A percentile compares a stretch with the other conserved stretches of the same genome.
phyloP scores from a whole-genome alignment of 2,888 invertebrate species.

The Agonopterix alstromeriana region DNA sequence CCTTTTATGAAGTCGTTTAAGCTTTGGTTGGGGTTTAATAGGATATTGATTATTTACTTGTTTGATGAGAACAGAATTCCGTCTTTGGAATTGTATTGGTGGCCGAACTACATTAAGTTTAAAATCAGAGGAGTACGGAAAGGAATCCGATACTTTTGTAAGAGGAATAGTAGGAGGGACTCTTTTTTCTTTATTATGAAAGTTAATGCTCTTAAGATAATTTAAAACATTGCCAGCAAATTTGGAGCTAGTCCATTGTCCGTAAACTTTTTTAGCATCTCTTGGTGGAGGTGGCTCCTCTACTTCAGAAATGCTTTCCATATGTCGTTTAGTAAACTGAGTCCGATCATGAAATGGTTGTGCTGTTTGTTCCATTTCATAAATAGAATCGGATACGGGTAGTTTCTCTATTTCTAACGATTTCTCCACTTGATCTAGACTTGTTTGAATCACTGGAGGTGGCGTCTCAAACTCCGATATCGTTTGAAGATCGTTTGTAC shows the following conservation, averaged over 20 bases:
- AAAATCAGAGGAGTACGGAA: constrained; percentile 52
- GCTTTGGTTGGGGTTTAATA: background rate
- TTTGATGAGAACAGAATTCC: constrained; percentile 30
- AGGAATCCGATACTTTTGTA: constrained; percentile 42
- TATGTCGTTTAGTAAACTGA: constrained; percentile 9
- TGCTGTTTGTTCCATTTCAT: constrained; percentile 17
- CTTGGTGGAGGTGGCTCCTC: constrained; percentile 44
- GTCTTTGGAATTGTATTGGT: constrained; percentile 38
- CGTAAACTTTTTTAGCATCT: constrained; percentile 41
- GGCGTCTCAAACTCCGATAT: constrained; percentile 52
- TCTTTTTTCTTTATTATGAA: constrained; percentile 36
- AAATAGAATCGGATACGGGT: constrained; percentile 14
- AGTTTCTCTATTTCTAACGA: constrained; percentile 15
- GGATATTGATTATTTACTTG: constrained; percentile 18
- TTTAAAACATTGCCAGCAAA: constrained; percentile 56
- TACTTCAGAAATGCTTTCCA: constrained; percentile 29
- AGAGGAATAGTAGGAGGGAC: constrained; percentile 47
- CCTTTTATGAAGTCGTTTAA: background rate
- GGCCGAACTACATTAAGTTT: constrained; percentile 39
- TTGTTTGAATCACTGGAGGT: constrained; percentile 27
- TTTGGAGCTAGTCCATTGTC: constrained; percentile 57
- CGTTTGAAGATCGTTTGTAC: constrained; percentile 21
- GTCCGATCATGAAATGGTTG: no score
- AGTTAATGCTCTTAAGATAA: constrained; percentile 53
- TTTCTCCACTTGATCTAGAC: constrained; percentile 19